These are phyloP conservation scores for Sakesphorus luctuosus DNA, from an alignment of 2,113 vertebrate genomes.

Conservation along the genomic window DNA sequence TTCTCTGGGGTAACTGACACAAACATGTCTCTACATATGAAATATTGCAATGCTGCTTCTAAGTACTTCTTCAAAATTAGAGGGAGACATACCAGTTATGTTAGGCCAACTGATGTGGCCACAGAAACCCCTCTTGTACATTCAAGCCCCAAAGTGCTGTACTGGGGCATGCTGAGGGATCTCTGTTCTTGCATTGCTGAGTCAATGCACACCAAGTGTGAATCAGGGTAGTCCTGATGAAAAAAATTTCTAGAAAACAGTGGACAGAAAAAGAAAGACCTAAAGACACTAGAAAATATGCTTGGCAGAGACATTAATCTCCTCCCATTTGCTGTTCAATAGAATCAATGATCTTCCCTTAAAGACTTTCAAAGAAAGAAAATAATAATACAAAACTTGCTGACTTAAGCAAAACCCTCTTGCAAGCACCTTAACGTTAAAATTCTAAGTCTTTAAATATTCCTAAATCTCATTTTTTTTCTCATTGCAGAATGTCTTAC, in stretches of 20 bases:
- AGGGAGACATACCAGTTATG: neutral
- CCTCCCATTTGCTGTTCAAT: neutral
- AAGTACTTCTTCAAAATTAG: neutral
- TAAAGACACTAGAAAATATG: neutral
- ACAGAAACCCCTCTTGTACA: fast-evolving
- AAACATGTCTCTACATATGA: neutral
- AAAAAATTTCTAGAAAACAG: neutral
- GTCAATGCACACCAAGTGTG: neutral
- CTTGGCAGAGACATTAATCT: neutral
- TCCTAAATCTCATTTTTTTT: neutral
- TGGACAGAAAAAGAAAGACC: neutral
- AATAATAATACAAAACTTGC: neutral
- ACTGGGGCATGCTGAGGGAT: fast-evolving
- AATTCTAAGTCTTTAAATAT: neutral
- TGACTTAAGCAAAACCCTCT: neutral
- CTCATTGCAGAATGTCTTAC: neutral
- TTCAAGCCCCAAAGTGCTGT: neutral
- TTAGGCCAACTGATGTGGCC: neutral
- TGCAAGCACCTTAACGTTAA: neutral
- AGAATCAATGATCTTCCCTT: neutral
- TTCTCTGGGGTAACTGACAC: neutral
- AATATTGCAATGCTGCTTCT: neutral
- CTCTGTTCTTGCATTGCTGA: neutral
- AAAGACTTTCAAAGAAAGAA: neutral
- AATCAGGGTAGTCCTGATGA: neutral